phyloP scores from a whole-genome alignment of 2,888 invertebrate species.

The Ochropleura leucogaster region DNA sequence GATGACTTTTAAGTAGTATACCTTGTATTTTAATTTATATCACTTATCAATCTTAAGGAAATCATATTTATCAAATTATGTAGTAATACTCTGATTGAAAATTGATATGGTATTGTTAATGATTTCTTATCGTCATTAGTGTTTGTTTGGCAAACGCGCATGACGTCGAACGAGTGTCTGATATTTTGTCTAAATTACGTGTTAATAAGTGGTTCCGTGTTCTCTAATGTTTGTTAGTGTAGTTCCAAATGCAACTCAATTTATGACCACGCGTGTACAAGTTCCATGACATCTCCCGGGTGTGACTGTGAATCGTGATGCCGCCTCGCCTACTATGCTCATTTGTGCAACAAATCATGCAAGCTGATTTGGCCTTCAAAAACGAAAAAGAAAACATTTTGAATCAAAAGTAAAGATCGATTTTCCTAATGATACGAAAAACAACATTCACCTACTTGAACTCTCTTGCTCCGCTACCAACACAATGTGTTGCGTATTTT shows the following conservation, averaged over 20 bases:
- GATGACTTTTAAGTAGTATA: constrained; percentile 44
- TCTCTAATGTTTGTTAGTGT: constrained; percentile 9
- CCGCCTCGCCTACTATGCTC: constrained; percentile 72
- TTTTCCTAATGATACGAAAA: constrained; percentile 64
- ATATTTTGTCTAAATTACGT: constrained; percentile 22
- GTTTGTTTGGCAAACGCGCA: constrained; percentile 55
- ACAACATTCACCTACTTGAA: constrained; percentile 16
- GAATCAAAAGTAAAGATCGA: constrained; percentile 80
- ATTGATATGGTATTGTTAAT: constrained; percentile 56
- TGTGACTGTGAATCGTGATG: constrained; percentile 76
- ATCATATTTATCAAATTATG: constrained; percentile 58
- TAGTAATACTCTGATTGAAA: constrained; percentile 62
- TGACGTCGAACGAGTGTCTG: constrained; percentile 46
- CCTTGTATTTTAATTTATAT: constrained; percentile 52
- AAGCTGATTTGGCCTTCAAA: constrained; percentile 79
- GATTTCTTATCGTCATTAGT: constrained; percentile 56
- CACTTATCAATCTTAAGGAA: constrained; percentile 57
- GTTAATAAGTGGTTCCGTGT: constrained; percentile 7
- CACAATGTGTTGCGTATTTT: constrained; percentile 55
- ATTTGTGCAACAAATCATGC: constrained; percentile 80
- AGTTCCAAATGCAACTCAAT: constrained; percentile 28
- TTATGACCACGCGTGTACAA: constrained; percentile 32
- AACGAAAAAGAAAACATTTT: constrained; percentile 78
- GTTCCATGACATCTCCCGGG: constrained; percentile 33
- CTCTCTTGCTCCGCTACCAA: constrained; percentile 23